Conservation (phyloP, 2,113 vertebrate genomes). For the Actenoides hombroni region DNA sequence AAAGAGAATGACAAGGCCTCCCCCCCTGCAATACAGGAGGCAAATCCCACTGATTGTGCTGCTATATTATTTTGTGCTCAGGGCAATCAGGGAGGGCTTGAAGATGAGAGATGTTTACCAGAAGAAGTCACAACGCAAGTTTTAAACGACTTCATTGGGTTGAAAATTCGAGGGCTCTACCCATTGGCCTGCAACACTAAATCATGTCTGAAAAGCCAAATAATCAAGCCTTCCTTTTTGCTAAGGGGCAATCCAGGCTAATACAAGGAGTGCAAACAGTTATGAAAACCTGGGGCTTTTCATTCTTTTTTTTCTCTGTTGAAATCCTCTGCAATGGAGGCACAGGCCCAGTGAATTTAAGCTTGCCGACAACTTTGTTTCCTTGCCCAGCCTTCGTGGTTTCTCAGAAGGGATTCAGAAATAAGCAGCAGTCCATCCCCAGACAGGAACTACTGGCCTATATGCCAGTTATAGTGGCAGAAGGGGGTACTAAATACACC, state of each 20-base stretch:
- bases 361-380: background rate
- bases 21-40: background rate
- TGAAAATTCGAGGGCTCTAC: background rate
- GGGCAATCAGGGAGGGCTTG: background rate
- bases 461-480: background rate
- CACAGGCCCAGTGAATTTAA: accelerated
- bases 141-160: background rate
- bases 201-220: background rate
- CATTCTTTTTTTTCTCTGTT: background rate
- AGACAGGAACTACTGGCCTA: background rate
- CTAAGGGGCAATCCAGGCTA: background rate
- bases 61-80: background rate
- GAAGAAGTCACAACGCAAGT: background rate
- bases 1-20: background rate
- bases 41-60: background rate
- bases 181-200: background rate
- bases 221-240: background rate
- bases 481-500: background rate
- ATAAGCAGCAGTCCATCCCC: background rate
- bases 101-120: background rate
- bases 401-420: background rate
- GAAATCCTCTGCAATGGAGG: background rate
- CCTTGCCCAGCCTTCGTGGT: background rate
- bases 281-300: background rate
- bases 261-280: accelerated